Base-by-base conservation (phyloP, 2,797 vertebrate species). In the Argentina silus region DNA sequence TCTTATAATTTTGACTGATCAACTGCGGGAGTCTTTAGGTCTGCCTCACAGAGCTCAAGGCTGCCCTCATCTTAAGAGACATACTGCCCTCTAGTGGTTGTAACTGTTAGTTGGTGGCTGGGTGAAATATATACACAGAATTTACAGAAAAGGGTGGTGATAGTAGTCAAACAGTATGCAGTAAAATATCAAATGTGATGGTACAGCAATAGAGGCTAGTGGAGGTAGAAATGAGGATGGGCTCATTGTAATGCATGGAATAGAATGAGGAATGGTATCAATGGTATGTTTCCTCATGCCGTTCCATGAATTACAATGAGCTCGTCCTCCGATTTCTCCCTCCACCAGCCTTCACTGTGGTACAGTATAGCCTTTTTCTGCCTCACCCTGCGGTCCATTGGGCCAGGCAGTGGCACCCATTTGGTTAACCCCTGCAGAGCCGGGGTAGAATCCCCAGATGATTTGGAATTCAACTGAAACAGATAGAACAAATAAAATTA, bases 341-440 rank as follows among this genome's bases (percentile, higher is more conserved):
- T 2, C 15, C 8, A 42, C 15, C 27, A 42, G 59, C 27, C 12
- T 6, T n/a, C 42, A 15, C 21, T 14, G 67, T 9, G 50, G 17
- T 21, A 48, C 19, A 17, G 45, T 56, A 7, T 56, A 7, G 11
- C n/a, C 7, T 56, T 17, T 15, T 17, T 56, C n/a, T 56, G 2
- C n/a, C 80, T 83, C 72, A 88, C 86, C 80, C 81, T 85, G 63
- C 79, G 73, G 7, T 80, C 82, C 86, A 89, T 90, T 6, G 80
- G 70, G 64, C 84, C 83, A 19, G 79, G 72, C 71, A 75, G 74
- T 0, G 85, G 86, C 8, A 88, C 83, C 36, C 74, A 88, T 69
- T 88, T 91, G 44, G 85, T 91, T 53, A 91, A 69, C 75, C 75
- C 48, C 80, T 87, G 85, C 48, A 90, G 62, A 66, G 78, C 55